Base-by-base conservation (phyloP, 2,888 invertebrate species). In the Norana najaformis region DNA sequence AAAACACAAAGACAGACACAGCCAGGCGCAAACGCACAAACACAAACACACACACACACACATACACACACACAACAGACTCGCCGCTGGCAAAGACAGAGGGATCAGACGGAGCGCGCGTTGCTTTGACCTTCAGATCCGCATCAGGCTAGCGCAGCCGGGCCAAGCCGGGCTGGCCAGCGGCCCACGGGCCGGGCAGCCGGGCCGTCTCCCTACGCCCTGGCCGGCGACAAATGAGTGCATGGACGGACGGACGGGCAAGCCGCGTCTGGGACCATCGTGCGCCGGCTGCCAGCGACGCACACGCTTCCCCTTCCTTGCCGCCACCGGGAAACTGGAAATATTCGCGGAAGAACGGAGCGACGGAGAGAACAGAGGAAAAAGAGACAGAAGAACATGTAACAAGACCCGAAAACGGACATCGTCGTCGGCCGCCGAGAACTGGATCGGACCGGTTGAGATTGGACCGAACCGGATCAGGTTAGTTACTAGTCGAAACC, bases 201-300 rank as follows among this genome's bases (percentile, higher is more conserved):
- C 47, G 20, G 47, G 23, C 47, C 23, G 47, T 41, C 41, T 41
- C 47, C 20, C 47, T 23, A 47, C 20, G 47, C 41, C 23, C 47
- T 23, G 47, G 23, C 41, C 47, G 47, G 20, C 47, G 23, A 47
- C 47, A 23, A 47, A 1, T 1, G 47, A 47, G 47, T 23, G 23
- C 0, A 47, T 6, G 47, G 23, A 47, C 41, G 41, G 47, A 6
- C 20, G 18, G 41, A 4, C 30, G 69, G 69, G 69, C 69, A 8
- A 69, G 69, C 69, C 69, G 69, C 69, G n/a, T 69, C 69, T 69
- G 69, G 69, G 69, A 69, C 69, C 69, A 69, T 69, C 69, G 69
- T n/a, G n/a, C 69, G 69, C 41, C 41, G 1, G 41, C 69, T n/a
- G 69, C 30, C 69, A n/a, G 8, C n/a, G 69, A 20, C 47, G 23